Base-by-base conservation (phyloP, 2,113 vertebrate species). In the Cyanoderma ruficeps region DNA sequence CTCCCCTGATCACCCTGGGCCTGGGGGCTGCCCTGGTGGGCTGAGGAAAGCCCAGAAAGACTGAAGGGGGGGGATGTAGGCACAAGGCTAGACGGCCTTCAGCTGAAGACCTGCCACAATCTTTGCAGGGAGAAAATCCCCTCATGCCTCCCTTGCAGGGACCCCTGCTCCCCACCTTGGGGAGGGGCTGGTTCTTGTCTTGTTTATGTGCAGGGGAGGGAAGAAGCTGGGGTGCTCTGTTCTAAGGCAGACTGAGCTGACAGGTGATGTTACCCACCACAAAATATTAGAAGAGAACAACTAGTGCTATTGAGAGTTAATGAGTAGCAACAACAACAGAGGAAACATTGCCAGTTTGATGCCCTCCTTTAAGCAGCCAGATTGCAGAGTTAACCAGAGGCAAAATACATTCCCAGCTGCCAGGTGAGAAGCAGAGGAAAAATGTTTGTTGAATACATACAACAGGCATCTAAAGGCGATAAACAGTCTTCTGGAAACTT, bases 361-460 rank as follows among this genome's bases (percentile, higher is more conserved):
- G 31, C 39, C 15, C 47, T 67, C 27, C 30, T 71, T 69, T 25
- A 71, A 69, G 41, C 27, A 72, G 28, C 8, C 49, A 90, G 70
- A 77, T 7, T 87, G 74, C 12, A 35, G 53, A 75, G 37, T 9
- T 37, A 89, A 74, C 57, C 47, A 83, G 77, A 75, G 33, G 83
- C 59, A 87, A 96, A 95, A 77, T 27, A 47, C 1, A 7, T 81
- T 89, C 75, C 49, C 47, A 94, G 46, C 16, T 41, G 33, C 49
- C 67, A 88, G 47, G 76, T 76, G 42, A 90, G 71, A 84, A 86
- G 42, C 30, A 94, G 30, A 70, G 23, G 28, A 52, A 92, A 90
- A 35, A n/a, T 8, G 9, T 41, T 52, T 79, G 68, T 47, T 84
- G 75, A 83, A 93, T 49, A 91, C 16, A 53, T 13, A 71, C 10